A percentile compares a stretch with the other conserved stretches of the same genome.
These are phyloP conservation scores for Teleogryllus oceanicus DNA, from an alignment of 2,888 invertebrate genomes.

Conservation along the genomic window DNA sequence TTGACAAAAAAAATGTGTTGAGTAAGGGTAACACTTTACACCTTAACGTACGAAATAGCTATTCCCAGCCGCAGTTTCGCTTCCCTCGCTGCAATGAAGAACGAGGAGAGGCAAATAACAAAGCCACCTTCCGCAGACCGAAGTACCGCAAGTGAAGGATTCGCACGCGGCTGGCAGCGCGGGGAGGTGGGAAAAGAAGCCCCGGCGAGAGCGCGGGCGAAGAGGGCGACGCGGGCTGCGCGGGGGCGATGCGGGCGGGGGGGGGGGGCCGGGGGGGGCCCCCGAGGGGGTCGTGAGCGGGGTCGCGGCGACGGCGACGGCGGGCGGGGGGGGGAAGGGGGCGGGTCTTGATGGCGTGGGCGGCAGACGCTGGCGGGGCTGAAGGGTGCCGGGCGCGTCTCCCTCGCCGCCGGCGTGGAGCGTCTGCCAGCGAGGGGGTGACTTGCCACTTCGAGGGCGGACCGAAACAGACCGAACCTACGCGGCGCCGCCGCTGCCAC, in stretches of 20 bases:
- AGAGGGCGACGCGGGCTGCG: neutral
- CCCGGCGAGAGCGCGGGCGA: neutral
- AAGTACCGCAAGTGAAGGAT: too few relatives aligned
- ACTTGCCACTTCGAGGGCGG: slow-evolving; percentile 2
- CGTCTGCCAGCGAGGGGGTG: neutral
- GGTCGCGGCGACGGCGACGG: neutral
- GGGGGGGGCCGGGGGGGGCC: neutral
- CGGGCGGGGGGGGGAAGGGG: neutral
- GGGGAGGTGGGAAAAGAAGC: too few relatives aligned
- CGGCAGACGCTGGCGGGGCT: neutral
- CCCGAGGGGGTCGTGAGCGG: neutral
- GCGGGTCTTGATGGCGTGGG: neutral
- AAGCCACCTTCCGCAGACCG: too few relatives aligned
- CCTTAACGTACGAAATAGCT: too few relatives aligned
- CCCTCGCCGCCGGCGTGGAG: neutral
- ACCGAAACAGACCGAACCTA: neutral
- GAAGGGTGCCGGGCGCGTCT: neutral
- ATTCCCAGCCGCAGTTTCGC: too few relatives aligned
- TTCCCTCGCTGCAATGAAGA: too few relatives aligned
- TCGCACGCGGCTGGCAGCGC: too few relatives aligned
- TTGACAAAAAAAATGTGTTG: too few relatives aligned
- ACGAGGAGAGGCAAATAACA: too few relatives aligned
- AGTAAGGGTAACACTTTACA: too few relatives aligned
- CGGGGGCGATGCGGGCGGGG: neutral
- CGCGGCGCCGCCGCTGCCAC: neutral